Evolutionary conservation across 2,888 invertebrate genomes (phyloP), one percentile per base, ranked within the genome.

Genomic region (Dugesia japonica): DNA sequence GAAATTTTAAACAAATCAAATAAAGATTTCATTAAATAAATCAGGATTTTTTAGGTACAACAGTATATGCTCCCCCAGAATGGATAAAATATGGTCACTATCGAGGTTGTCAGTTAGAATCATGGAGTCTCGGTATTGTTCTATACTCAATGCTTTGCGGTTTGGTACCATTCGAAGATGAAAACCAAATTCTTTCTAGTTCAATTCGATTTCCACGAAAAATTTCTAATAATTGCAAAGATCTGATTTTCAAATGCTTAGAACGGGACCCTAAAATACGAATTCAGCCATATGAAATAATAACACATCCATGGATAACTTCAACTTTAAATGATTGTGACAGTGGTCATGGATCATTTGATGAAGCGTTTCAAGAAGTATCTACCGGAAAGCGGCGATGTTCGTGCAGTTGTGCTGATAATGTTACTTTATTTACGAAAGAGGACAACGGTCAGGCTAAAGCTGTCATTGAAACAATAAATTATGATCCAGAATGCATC

Each of bases 121-220:
- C 88, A 0, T 88, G 88, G 88, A 88, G 88, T 0, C 83, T 88
- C 76, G 88, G 88, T 71, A 87, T 88, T 79, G 85, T 88, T 0
- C 84, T 88, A 17, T 88, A 85, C 81, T 88, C 88, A 82, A 87
- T 88, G 87, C 87, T 88, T 73, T 87, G 87, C 81, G 88, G 88
- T n/a, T 88, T 88, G 83, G 87, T 88, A 81, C 88, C 88, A 42
- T 88, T 87, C 82, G 87, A 88, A 81, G 83, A 85, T 76, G 88
- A 88, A 80, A 86, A 86, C 75, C 86, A 87, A 80, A 88, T 88
- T 78, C 79, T 85, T 17, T 80, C 81, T 20, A 85, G 82, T 71
- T 81, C 83, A 79, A 79, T 85, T 76, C 79, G 80, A 72, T 85
- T 82, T 76, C 83, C 84, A 79, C 28, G 76, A 7, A 31, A 56